A percentile compares a stretch with the other conserved stretches of the same genome.
Conservation (phyloP, 37 sponge, comb jelly and placozoan species). For the Hormiphora californensis region DNA sequence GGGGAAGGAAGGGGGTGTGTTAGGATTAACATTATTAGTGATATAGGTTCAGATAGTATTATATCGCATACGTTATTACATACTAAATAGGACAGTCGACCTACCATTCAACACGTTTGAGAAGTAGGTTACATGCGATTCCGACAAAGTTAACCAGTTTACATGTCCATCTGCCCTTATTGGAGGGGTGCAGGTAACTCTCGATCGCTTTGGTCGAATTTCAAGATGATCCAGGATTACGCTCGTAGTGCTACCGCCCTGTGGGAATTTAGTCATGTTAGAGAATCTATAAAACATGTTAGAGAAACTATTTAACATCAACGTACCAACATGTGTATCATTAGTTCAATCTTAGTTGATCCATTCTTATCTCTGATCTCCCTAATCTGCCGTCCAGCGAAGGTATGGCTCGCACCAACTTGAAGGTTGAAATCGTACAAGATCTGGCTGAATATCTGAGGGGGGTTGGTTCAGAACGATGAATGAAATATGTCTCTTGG, state of each 20-base stretch:
- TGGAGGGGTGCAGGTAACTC: slow-evolving; percentile 85
- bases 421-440: slow-evolving; percentile 69
- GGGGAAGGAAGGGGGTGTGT: background rate
- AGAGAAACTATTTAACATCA: background rate
- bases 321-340: slow-evolving; percentile 40
- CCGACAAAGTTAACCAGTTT: background rate
- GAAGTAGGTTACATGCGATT: background rate
- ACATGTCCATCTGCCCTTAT: slow-evolving; percentile 61
- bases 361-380: background rate
- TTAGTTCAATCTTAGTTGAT: background rate
- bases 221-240: slow-evolving; percentile 61
- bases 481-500: too few relatives aligned
- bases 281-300: background rate
- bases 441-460: slow-evolving; percentile 70
- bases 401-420: slow-evolving; percentile 60
- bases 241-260: background rate
- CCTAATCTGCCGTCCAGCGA: background rate
- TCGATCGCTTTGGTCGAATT: slow-evolving; percentile 65
- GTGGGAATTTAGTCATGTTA: background rate
- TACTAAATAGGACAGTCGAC: too few relatives aligned
- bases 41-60: background rate
- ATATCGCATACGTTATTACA: too few relatives aligned
- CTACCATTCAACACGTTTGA: too few relatives aligned
- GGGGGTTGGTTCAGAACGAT: background rate
- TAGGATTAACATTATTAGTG: too few relatives aligned